Evolutionary conservation across 2,113 vertebrate genomes (phyloP), one percentile per base, ranked within the genome.

Genomic region (Daphoenositta chrysoptera): DNA sequence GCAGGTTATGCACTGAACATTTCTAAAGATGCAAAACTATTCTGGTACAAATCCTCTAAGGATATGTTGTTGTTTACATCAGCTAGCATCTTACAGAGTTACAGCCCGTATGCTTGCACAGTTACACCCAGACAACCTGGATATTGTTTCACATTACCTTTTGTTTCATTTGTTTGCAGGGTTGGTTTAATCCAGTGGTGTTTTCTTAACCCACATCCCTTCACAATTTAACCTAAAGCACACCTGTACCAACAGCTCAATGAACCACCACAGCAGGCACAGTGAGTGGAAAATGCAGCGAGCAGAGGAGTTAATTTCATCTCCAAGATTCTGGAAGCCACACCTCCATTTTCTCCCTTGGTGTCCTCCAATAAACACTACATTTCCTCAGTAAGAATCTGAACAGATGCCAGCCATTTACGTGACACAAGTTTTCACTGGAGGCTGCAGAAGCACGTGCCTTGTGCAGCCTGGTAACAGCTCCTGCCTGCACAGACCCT

Each of bases 361-460:
- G 20, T 3, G 17, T 22, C 17, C 56, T 44, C 69, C 69, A 60
- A 75, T 53, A 48, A 13, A 66, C 26, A 40, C 28, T 23, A 33
- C 22, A 83, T 35, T 94, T 88, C 57, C 45, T 70, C 70, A 42
- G 64, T 15, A 35, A 54, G 45, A 60, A 63, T 45, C 95, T 94
- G 94, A 92, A 91, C 79, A 95, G 30, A 83, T 85, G 80, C 94
- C 61, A 72, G 56, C 31, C 94, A 89, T 93, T 96, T 95, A 93
- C 63, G 77, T 92, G 70, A 68, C 90, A 81, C 84, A 90, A 90
- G 84, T 94, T 93, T 83, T 76, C 85, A 94, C 84, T 73, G 30
- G 89, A 77, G 89, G 76, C 93, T 89, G 87, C 81, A 90, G 89
- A 87, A 89, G 50, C 7, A 42, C 83, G 72, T 44, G 44, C 13